These are phyloP conservation scores for Nysson spinosus DNA, from an alignment of 2,888 invertebrate species.

Conservation along the genomic window DNA sequence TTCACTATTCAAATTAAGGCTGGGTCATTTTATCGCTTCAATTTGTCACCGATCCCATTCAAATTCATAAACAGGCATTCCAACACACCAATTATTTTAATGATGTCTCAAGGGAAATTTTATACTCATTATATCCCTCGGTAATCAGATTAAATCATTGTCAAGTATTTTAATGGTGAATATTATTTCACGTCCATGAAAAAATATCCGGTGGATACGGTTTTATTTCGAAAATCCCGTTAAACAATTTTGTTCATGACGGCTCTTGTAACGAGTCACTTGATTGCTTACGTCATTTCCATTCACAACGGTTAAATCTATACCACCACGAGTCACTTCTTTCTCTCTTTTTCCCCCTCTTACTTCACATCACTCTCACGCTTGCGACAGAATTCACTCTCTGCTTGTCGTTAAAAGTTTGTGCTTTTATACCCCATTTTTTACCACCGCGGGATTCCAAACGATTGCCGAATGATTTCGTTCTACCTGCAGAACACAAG, in stretches of 20 bases:
- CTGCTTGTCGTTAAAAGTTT: constrained; percentile 29
- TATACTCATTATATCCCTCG: too few species aligned
- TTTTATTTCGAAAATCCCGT: background rate
- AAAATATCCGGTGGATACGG: background rate
- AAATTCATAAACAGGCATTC: too few species aligned
- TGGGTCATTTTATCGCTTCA: too few species aligned
- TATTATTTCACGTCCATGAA: background rate
- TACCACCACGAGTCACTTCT: background rate
- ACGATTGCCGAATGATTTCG: too few species aligned
- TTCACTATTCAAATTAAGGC: too few species aligned
- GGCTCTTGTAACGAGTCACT: constrained; percentile 7
- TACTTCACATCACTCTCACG: background rate
- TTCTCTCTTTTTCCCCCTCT: constrained; percentile 1
- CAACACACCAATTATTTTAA: too few species aligned
- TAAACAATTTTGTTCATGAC: constrained; percentile 12
- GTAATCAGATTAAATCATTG: background rate
- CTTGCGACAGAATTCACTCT: constrained; percentile 38
- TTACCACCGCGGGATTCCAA: too few species aligned
- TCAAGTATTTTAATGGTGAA: background rate
- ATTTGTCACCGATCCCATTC: too few species aligned
- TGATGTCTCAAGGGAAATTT: too few species aligned
- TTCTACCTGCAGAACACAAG: too few species aligned
- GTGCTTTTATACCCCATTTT: constrained; percentile 22
- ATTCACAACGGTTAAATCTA: constrained; percentile 15
- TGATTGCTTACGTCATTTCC: constrained; percentile 30